These are phyloP conservation scores for Melanotaenia parkinsoni DNA, from an alignment of 2,797 vertebrate genomes.

Conservation along the genomic window DNA sequence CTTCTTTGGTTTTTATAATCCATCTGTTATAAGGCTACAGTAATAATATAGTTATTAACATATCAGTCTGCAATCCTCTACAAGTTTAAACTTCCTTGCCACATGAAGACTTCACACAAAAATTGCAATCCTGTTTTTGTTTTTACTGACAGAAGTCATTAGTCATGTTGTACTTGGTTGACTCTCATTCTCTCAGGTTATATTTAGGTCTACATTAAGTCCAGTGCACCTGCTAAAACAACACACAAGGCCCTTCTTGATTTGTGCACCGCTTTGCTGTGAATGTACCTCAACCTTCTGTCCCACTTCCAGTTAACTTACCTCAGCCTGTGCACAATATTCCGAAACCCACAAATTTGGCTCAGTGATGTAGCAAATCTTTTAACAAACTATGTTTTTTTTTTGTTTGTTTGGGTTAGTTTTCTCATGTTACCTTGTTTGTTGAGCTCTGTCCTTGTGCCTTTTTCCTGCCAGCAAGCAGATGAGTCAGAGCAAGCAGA, in stretches of 20 bases:
- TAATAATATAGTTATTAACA: slow-evolving; percentile 33
- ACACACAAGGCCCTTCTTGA: neutral
- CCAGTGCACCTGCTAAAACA: slow-evolving; percentile 1
- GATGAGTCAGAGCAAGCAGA: slow-evolving; percentile 43
- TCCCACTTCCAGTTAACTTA: slow-evolving; percentile 30
- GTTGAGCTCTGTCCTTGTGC: slow-evolving; percentile 23
- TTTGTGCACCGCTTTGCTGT: slow-evolving; percentile 21
- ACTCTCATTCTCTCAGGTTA: neutral
- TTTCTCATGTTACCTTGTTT: slow-evolving; percentile 38
- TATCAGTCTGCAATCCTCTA: slow-evolving; percentile 25
- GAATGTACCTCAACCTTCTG: slow-evolving; percentile 1
- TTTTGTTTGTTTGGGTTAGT: slow-evolving; percentile 21
- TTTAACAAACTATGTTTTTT: slow-evolving; percentile 14
- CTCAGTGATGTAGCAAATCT: slow-evolving; percentile 29
- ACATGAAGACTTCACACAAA: neutral
- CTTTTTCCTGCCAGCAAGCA: slow-evolving; percentile 45
- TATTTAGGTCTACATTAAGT: slow-evolving; percentile 9
- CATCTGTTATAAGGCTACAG: slow-evolving; percentile 10
- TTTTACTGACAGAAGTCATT: neutral
- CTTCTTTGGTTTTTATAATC: slow-evolving; percentile 20
- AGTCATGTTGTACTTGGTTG: neutral
- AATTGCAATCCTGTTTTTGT: neutral
- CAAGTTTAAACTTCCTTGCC: neutral
- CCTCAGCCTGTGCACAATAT: slow-evolving; percentile 13
- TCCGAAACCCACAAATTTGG: slow-evolving; percentile 33